Base-by-base conservation (phyloP, 2,113 vertebrate genomes). In the Myotis yumanensis region DNA sequence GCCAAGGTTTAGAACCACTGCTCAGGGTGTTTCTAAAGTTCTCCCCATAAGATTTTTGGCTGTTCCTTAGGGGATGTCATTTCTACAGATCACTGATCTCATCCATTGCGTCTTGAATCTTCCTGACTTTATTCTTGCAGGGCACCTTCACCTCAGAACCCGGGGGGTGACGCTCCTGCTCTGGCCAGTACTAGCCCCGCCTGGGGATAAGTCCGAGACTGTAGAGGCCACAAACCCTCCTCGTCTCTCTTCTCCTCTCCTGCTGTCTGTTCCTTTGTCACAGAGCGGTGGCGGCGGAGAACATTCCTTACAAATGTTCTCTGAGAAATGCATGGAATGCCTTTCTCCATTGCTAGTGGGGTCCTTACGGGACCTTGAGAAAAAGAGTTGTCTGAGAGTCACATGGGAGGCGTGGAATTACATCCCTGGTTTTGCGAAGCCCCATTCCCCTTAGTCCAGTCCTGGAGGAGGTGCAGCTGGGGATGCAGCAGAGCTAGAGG, bases 61-160 rank as follows among this genome's bases (percentile, higher is more conserved):
- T 86, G 16, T 89, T 95, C 95, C 95, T 94, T 43, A 35, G 93
- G 93, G 94, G 84, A 52, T 89, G 37, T n/a, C 37, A 25, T 93
- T 95, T 96, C 94, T 92, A 52, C 68, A 89, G 96, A 89, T 95
- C 95, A 88, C 92, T 84, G 68, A 96, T 91, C 73, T 84, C 86
- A 71, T 71, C 92, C 64, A 86, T 85, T 96, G 43, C 5, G 1
- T 88, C 92, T 71, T 75, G 69, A 66, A 86, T 89, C 64, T 71
- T 82, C 48, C 54, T 92, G 92, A 80, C 84, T 95, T 95, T 90
- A 86, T 89, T 93, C 79, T 54, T 51, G 37, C 22, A 89, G 79
- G 62, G 28, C 62, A 72, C 48, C 62, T 92, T 91, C 52, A 89
- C 95, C 91, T 71, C 16, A 6, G 62, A 15, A 15, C 22, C 25